phyloP scores from a whole-genome alignment of 2,888 invertebrate species.

The Hedychridium roseum region DNA sequence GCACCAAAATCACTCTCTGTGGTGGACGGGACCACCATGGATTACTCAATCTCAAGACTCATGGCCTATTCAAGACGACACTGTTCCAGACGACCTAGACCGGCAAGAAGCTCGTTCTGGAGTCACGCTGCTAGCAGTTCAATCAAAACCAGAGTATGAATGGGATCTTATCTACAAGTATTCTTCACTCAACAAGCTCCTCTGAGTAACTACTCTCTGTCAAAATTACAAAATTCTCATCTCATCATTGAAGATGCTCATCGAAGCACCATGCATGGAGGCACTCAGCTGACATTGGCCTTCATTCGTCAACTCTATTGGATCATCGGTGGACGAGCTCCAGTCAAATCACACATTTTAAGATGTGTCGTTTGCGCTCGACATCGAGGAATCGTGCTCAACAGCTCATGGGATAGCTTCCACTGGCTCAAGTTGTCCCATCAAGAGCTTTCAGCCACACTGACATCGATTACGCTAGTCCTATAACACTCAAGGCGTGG shows the following conservation, averaged over 20 bases:
- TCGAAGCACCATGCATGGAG: conserved; percentile 12
- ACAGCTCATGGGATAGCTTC: too few species aligned
- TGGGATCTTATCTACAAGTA: background rate
- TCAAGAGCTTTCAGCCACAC: conserved; percentile 28
- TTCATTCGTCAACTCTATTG: conserved; percentile 10
- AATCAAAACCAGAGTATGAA: background rate
- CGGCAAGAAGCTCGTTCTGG: background rate
- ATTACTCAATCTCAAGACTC: too few species aligned
- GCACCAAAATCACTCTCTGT: too few species aligned
- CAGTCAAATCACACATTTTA: too few species aligned
- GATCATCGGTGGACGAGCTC: too few species aligned
- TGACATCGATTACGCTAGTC: conserved; percentile 39
- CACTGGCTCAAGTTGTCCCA: conserved; percentile 27
- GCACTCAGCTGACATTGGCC: too few species aligned
- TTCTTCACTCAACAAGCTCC: too few species aligned
- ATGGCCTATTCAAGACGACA: conserved; percentile 18
- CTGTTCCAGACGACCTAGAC: background rate
- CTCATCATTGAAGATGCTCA: conserved; percentile 12
- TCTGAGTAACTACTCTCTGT: background rate
- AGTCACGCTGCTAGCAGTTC: too few species aligned
- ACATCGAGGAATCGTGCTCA: too few species aligned
- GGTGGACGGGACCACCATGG: too few species aligned
- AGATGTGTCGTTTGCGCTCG: too few species aligned
- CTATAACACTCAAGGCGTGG: conserved; percentile 2
- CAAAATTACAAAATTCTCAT: too few species aligned